Evolutionary conservation across 1,140 invertebrate species (phyloP).

Genomic region (Camponotus pennsylvanicus): DNA sequence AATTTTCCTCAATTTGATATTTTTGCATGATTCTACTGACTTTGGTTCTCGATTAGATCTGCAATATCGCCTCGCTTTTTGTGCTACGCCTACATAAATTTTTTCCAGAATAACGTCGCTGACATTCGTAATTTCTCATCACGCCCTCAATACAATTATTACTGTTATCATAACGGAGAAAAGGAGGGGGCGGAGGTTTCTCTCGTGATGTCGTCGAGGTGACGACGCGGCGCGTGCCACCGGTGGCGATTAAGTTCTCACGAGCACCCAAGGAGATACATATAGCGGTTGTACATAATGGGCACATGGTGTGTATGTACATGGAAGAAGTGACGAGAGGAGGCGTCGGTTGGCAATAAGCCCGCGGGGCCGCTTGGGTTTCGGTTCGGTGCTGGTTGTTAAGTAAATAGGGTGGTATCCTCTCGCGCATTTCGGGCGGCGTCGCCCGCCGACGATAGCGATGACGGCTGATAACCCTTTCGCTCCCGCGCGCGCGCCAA

Average conservation of each 20-base stretch:
- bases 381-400: constrained; percentile 78
- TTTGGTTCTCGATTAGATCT: no score
- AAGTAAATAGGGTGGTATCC: constrained; percentile 79
- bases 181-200: not conserved
- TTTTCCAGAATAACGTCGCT: no score
- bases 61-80: no score
- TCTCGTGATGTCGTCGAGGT: not conserved
- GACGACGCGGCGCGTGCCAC: constrained; percentile 49
- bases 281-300: constrained; percentile 57
- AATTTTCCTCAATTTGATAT: no score
- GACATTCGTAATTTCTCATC: no score
- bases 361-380: constrained; percentile 73
- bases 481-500: constrained; percentile 74
- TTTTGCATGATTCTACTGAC: no score
- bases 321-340: constrained; percentile 64
- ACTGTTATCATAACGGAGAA: no score
- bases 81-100: no score
- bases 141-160: no score
- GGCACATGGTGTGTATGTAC: constrained; percentile 55
- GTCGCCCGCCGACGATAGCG: constrained; percentile 58
- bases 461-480: constrained; percentile 79
- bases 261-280: constrained; percentile 55
- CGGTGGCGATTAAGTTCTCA: constrained; percentile 59
- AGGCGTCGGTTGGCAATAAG: constrained; percentile 75
- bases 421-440: constrained; percentile 22